A percentile compares a stretch with the other conserved stretches of the same genome.
Evolutionary conservation across 1,140 invertebrate species (phyloP).

Genomic region (Arctopsyche grandis): DNA sequence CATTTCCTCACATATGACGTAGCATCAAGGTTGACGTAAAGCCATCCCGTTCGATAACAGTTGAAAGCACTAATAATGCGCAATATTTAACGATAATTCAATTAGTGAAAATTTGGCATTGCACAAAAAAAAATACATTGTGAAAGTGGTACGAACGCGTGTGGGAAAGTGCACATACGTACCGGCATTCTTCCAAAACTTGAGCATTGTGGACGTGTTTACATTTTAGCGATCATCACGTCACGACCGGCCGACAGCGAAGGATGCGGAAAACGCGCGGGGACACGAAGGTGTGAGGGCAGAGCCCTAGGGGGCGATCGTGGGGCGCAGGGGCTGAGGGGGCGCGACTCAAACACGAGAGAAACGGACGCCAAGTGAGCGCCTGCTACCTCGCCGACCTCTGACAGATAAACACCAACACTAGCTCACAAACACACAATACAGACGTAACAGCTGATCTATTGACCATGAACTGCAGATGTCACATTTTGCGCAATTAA

Average conservation of each 20-base stretch:
- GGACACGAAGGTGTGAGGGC: too few species aligned
- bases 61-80: too few species aligned
- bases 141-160: too few species aligned
- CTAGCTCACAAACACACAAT: background rate
- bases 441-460: background rate
- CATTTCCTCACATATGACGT: too few species aligned
- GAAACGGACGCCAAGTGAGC: background rate
- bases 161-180: background rate
- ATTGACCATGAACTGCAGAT: background rate
- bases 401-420: constrained; percentile 53
- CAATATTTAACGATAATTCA: too few species aligned
- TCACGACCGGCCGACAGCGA: background rate
- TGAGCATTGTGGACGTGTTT: constrained; percentile 49
- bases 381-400: constrained; percentile 4
- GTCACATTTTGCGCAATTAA: background rate
- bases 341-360: background rate
- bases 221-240: constrained; percentile 46
- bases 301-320: too few species aligned
- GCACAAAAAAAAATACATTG: too few species aligned
- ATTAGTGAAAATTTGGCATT: too few species aligned
- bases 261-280: background rate
- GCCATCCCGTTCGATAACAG: too few species aligned
- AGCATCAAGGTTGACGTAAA: too few species aligned
- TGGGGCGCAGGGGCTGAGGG: background rate
- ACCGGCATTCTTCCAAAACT: constrained; percentile 54